These are phyloP conservation scores for Gymnorhina tibicen DNA, from an alignment of 2,113 vertebrate genomes.

Conservation along the genomic window DNA sequence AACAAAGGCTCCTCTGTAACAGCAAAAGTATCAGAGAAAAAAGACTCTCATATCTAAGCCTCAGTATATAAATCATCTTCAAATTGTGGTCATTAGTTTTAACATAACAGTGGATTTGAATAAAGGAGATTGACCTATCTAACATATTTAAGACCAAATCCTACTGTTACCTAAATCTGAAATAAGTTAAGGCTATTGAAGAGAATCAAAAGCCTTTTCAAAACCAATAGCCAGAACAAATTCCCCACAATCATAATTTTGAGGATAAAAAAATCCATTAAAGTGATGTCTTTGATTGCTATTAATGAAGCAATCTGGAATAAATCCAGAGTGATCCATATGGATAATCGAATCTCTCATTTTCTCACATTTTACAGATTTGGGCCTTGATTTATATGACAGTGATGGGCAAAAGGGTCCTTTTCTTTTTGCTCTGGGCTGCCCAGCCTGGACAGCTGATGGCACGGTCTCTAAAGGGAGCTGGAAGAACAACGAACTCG, in stretches of 20 bases:
- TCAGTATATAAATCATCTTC: constrained; percentile 57
- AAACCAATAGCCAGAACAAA: constrained; percentile 67
- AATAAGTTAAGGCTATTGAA: constrained; percentile 61
- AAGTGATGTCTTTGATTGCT: constrained; percentile 61
- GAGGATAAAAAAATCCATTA: constrained; percentile 70
- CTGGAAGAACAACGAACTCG: not conserved
- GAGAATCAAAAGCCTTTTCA: constrained; percentile 60
- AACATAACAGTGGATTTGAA: constrained; percentile 60
- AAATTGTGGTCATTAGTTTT: constrained; percentile 57
- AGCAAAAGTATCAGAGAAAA: constrained; percentile 19
- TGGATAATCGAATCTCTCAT: constrained; percentile 56
- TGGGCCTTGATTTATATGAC: not conserved
- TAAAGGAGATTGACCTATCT: constrained; percentile 53
- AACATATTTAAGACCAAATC: constrained; percentile 53
- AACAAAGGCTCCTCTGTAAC: constrained; percentile 13
- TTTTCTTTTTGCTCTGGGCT: not conserved
- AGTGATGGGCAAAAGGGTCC: not conserved
- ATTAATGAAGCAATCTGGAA: constrained; percentile 67
- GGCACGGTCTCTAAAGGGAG: not conserved
- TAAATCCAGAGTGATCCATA: constrained; percentile 64
- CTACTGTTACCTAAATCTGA: constrained; percentile 59
- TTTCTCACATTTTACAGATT: constrained; percentile 50
- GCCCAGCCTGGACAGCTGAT: not conserved
- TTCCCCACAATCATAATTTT: constrained; percentile 55
- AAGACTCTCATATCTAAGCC: not conserved